phyloP scores from a whole-genome alignment of 1,140 invertebrate species.

The Drosophila subpulchrella region DNA sequence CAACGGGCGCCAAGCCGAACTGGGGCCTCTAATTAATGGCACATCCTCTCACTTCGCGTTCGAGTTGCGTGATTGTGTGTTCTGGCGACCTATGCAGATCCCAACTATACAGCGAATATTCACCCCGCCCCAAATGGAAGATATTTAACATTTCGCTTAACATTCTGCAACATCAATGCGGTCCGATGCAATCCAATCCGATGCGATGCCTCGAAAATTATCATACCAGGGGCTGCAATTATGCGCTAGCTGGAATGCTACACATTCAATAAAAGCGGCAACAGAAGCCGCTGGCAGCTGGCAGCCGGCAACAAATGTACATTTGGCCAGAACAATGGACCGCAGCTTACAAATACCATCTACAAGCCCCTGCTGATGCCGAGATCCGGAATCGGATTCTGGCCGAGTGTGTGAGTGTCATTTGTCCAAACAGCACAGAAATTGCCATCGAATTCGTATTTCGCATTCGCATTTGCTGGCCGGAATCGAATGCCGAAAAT shows the following conservation, averaged over 20 bases:
- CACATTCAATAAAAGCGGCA: slow-evolving; percentile 54
- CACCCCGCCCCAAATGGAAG: slow-evolving; percentile 4
- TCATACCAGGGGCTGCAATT: slow-evolving; percentile 72
- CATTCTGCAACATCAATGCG: slow-evolving; percentile 60
- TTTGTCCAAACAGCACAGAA: slow-evolving; percentile 59
- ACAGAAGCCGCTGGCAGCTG: slow-evolving; percentile 60
- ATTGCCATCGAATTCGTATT: slow-evolving; percentile 25
- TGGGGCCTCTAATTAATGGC: slow-evolving; percentile 34
- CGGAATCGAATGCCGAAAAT: slow-evolving; percentile 71
- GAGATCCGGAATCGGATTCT: slow-evolving; percentile 38
- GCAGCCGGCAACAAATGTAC: slow-evolving; percentile 46
- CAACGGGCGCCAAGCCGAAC: slow-evolving; percentile 43
- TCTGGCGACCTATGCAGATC: slow-evolving; percentile 13
- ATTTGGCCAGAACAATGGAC: slow-evolving; percentile 59
- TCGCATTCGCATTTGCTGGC: slow-evolving; percentile 53
- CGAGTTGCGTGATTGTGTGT: not conserved
- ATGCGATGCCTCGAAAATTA: slow-evolving; percentile 56
- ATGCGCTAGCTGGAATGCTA: slow-evolving; percentile 64
- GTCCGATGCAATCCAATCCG: slow-evolving; percentile 41
- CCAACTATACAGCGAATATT: not conserved
- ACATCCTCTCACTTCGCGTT: not conserved
- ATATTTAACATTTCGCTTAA: slow-evolving; percentile 49
- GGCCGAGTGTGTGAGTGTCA: slow-evolving; percentile 52
- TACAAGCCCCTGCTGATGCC: slow-evolving; percentile 9
- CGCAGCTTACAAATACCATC: slow-evolving; percentile 2